These are phyloP conservation scores for Malthinus seriepunctatus DNA, from an alignment of 2,888 invertebrate genomes.

Conservation along the genomic window DNA sequence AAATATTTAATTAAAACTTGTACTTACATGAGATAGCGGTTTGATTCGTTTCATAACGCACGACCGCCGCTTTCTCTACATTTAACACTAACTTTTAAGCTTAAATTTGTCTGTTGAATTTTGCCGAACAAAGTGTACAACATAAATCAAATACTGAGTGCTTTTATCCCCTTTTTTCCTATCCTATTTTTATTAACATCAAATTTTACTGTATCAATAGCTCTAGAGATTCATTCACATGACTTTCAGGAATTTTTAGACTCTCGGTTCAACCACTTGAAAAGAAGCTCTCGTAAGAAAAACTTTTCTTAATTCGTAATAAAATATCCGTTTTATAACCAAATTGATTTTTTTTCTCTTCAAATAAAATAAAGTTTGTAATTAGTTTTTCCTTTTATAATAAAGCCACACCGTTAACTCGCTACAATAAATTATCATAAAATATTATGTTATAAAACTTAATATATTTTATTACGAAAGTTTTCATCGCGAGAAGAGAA, in stretches of 20 bases:
- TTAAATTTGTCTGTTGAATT: slow-evolving; percentile 35
- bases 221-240: slow-evolving; percentile 34
- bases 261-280: slow-evolving; percentile 21
- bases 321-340: too few species aligned
- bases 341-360: too few species aligned
- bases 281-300: slow-evolving; percentile 6
- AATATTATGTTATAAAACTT: too few species aligned
- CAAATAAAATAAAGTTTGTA: too few species aligned
- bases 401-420: too few species aligned
- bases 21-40: slow-evolving; percentile 15
- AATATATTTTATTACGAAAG: too few species aligned
- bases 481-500: too few species aligned
- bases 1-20: slow-evolving; percentile 30
- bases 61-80: neutral
- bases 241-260: slow-evolving; percentile 33
- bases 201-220: slow-evolving; percentile 42
- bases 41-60: slow-evolving; percentile 20
- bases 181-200: slow-evolving; percentile 41
- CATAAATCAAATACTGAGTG: slow-evolving; percentile 40
- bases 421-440: too few species aligned
- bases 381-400: too few species aligned
- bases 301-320: too few species aligned
- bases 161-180: slow-evolving; percentile 33
- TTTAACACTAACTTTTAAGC: slow-evolving; percentile 15
- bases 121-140: slow-evolving; percentile 38